Evolutionary conservation across 2,113 vertebrate genomes (phyloP).

Genomic region (Engystomops pustulosus): DNA sequence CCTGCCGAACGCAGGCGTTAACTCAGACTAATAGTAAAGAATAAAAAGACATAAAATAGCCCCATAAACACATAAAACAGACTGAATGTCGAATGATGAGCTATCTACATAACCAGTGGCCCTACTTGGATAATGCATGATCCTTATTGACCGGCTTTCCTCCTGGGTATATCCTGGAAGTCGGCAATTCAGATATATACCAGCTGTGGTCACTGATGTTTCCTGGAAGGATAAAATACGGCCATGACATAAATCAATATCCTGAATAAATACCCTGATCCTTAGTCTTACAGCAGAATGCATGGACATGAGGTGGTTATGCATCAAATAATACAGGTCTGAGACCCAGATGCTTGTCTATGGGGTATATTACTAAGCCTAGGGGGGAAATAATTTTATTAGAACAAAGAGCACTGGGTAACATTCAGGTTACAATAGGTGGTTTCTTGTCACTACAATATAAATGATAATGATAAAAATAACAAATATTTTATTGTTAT

Average conservation of each 20-base stretch:
- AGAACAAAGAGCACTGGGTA: background rate
- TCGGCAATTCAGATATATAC: constrained; percentile 17
- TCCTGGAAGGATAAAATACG: constrained; percentile 12
- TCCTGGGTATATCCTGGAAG: constrained; percentile 2
- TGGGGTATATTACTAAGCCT: background rate
- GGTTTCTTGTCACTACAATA: no score
- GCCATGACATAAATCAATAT: background rate
- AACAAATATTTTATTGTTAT: no score
- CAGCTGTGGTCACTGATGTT: constrained; percentile 24
- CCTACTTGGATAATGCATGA: constrained; percentile 12
- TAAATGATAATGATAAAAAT: no score
- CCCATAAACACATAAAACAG: background rate
- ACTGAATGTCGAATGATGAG: no score
- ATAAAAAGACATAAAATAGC: no score
- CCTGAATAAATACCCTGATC: background rate
- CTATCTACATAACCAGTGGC: background rate
- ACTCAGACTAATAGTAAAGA: no score
- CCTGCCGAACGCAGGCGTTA: no score
- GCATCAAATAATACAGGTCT: background rate
- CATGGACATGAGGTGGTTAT: background rate
- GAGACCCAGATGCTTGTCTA: no score
- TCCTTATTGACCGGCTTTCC: constrained; percentile 5
- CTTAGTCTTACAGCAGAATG: background rate
- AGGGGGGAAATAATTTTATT: no score
- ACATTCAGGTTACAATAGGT: background rate